phyloP scores from a whole-genome alignment of 2,797 vertebrate species.

The Myotis vivesi region DNA sequence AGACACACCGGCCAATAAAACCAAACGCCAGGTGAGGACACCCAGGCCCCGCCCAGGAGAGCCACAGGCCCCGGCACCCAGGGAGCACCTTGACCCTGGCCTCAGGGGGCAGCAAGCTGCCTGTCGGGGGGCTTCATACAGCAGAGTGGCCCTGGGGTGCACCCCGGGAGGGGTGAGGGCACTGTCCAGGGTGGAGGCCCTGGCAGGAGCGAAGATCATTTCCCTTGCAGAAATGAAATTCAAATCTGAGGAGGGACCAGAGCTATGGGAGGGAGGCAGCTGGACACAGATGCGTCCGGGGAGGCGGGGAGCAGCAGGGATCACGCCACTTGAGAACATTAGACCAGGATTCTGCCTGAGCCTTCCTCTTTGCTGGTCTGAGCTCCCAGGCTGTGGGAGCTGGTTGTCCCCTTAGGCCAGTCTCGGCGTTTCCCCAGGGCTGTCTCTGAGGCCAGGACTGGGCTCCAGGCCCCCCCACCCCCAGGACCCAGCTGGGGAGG shows the following conservation, averaged over 20 bases:
- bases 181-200: neutral
- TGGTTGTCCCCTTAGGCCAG: neutral
- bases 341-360: fast-evolving
- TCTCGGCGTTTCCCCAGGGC: neutral
- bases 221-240: slow-evolving; percentile 74
- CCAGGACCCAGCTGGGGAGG: neutral
- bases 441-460: neutral
- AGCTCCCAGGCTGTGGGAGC: neutral
- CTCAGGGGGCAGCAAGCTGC: neutral
- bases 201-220: neutral
- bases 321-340: fast-evolving
- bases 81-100: neutral
- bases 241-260: slow-evolving; percentile 44
- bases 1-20: neutral
- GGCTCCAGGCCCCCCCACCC: neutral
- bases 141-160: neutral
- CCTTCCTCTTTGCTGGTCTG: neutral
- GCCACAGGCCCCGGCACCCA: fast-evolving
- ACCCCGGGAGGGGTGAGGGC: neutral
- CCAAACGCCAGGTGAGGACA: neutral
- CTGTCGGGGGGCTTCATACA: fast-evolving
- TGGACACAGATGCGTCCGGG: neutral
- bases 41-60: neutral
- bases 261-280: neutral
- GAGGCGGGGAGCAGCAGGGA: neutral